Percentiles rank a stretch among this genome's conserved stretches.
These are phyloP conservation scores for Trichacis sp. DNA, from an alignment of 2,888 invertebrate species.

Conservation along the genomic window DNA sequence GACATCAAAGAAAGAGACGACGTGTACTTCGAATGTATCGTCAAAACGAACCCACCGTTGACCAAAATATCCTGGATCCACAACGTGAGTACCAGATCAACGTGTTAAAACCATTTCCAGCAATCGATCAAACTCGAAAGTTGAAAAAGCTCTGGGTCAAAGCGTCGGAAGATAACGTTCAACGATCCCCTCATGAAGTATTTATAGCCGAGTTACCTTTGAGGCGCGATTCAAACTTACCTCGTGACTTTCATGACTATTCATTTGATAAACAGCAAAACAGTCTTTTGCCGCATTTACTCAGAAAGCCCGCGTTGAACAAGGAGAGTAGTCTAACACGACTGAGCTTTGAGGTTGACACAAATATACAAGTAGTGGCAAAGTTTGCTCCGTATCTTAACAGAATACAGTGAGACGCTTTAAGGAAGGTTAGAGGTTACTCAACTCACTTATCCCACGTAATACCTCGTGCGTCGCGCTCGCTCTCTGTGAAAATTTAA, in stretches of 20 bases:
- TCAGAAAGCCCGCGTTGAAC: conserved; percentile 7
- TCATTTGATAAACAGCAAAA: conserved; percentile 15
- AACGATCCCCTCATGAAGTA: background rate
- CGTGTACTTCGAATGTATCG: conserved; percentile 93
- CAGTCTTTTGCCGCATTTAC: conserved; percentile 1
- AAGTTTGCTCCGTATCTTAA: conserved; percentile 18
- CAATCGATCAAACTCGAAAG: too few relatives aligned
- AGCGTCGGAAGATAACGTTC: background rate
- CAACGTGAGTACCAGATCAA: conserved; percentile 84
- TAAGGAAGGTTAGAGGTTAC: conserved; percentile 22
- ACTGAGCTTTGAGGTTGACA: conserved; percentile 20
- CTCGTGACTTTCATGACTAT: conserved; percentile 11
- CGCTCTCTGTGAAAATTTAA: conserved; percentile 47
- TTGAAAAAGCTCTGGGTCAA: background rate
- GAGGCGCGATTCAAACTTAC: background rate
- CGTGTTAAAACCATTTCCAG: too few relatives aligned
- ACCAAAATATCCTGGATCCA: conserved; percentile 89
- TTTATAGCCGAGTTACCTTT: background rate
- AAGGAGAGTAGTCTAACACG: conserved; percentile 10
- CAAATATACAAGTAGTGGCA: conserved; percentile 18
- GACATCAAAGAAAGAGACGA: conserved; percentile 94
- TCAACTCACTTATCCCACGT: conserved; percentile 38
- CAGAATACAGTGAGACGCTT: conserved; percentile 17
- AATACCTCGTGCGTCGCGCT: conserved; percentile 54
- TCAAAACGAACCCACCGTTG: conserved; percentile 88